Conservation (phyloP, 92 coral and sea anemone genomes). For the Pocillopora grandis region DNA sequence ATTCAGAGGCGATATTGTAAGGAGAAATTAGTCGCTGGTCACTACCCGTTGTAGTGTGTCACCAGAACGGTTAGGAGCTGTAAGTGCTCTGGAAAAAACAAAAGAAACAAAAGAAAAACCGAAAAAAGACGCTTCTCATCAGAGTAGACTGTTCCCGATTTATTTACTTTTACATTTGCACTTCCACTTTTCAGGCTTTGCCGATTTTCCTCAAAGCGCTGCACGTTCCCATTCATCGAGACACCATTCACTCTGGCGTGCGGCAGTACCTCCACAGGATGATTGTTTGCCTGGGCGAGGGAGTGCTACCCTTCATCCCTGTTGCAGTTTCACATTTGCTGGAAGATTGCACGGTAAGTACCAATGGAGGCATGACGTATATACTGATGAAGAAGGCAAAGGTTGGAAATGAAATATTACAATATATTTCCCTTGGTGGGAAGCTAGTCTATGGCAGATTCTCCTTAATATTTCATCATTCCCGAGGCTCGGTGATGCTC, state of each 20-base stretch:
- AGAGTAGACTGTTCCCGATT: background rate
- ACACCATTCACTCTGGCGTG: slow-evolving; percentile 93
- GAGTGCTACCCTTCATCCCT: slow-evolving; percentile 84
- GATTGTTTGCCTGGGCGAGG: slow-evolving; percentile 96
- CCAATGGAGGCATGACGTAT: background rate
- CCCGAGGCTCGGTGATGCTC: too few species aligned
- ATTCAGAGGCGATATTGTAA: too few species aligned
- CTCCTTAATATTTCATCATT: too few species aligned
- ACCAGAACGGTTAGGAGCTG: too few species aligned
- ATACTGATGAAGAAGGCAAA: too few species aligned
- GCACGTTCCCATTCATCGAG: slow-evolving; percentile 87
- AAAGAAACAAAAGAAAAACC: too few species aligned
- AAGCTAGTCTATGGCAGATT: too few species aligned
- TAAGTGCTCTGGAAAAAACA: too few species aligned
- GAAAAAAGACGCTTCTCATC: background rate
- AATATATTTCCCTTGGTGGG: too few species aligned
- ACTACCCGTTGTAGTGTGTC: too few species aligned
- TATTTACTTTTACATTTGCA: background rate
- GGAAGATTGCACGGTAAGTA: slow-evolving; percentile 80
- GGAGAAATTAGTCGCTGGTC: too few species aligned
- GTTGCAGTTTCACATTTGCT: slow-evolving; percentile 94
- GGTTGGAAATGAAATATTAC: too few species aligned
- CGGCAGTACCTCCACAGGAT: slow-evolving; percentile 94
- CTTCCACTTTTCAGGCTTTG: slow-evolving; percentile 66
- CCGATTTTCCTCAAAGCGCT: slow-evolving; percentile 90